Base-by-base conservation (phyloP, 30 jellyfish, hydroid and myxozoan genomes). In the Clytia hemisphaerica region DNA sequence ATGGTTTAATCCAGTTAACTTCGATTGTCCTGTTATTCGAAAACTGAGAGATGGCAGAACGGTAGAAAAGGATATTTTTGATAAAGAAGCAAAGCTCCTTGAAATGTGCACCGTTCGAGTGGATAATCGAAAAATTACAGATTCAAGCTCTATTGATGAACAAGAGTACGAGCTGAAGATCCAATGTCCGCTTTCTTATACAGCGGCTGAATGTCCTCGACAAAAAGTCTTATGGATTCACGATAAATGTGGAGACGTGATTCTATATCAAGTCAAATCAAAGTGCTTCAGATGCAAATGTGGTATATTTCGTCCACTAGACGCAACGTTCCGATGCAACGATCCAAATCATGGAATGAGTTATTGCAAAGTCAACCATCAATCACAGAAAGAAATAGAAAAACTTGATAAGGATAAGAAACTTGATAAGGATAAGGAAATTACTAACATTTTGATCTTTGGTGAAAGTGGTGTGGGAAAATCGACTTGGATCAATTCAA, bases 81-180 rank as follows among this genome's bases (percentile, higher is more conserved):
- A n/a, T n/a, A n/a, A 64, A 34, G 92, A 77, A 65, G 92, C 62
- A 4, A 53, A 50, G 31, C 83, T 65, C 42, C 69, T 77, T 37
- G 58, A 54, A 37, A 10, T 36, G 21, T 64, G 77, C 45, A 15
- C 44, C 61, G 42, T 77, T 14, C 66, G 55, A 55, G 28, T 55
- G 68, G 46, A 50, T n/a, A 44, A 24, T 15, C 4, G 31, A 7
- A 72, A 65, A 30, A 49, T 70, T 6, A 45, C 67, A n/a, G n/a
- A n/a, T n/a, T n/a, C n/a, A n/a, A n/a, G n/a, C n/a, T n/a, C n/a
- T n/a, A n/a, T n/a, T n/a, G n/a, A n/a, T 83, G 46, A 64, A 31
- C 3, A 66, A 77, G 45, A 70, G 83, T n/a, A 83, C 67, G 76
- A 21, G 37, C 2, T 65, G 16, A 77, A 77, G 30, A 77, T 77